Percentiles rank a stretch among this genome's conserved stretches.
Conservation (phyloP, 2,888 invertebrate genomes). For the Dryadula phaetusa region DNA sequence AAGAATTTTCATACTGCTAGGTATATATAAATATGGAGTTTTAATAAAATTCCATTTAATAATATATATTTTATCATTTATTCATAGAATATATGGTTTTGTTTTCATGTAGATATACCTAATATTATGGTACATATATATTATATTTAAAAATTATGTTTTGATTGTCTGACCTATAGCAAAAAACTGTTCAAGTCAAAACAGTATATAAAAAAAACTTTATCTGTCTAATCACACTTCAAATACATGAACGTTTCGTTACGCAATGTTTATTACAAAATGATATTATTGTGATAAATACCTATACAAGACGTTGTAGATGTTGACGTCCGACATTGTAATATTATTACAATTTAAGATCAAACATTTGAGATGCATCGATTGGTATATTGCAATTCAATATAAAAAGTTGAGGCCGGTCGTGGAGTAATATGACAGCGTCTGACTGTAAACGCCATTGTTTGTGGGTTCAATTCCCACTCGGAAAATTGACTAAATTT, state of each 20-base stretch:
- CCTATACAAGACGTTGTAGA: neutral
- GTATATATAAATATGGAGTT: neutral
- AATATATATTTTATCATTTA: neutral
- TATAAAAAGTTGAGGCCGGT: too few species aligned
- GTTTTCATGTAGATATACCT: too few species aligned
- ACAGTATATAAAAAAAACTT: constrained; percentile 10
- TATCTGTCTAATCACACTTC: constrained; percentile 10
- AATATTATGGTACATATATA: neutral
- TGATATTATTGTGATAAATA: neutral
- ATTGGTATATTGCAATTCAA: neutral
- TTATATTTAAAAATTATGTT: neutral
- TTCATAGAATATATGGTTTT: too few species aligned
- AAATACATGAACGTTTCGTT: constrained; percentile 13
- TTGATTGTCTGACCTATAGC: neutral
- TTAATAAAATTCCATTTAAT: neutral
- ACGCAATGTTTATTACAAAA: constrained; percentile 7
- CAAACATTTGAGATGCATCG: neutral
- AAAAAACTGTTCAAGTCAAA: constrained; percentile 5
- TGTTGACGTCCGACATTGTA: neutral
- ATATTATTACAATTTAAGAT: neutral
- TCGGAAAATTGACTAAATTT: too few species aligned
- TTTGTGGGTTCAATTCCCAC: too few species aligned
- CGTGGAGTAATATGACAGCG: too few species aligned
- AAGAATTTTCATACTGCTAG: neutral
- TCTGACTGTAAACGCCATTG: too few species aligned